Percentiles rank a stretch among this genome's conserved stretches.
Conservation (phyloP, 2,113 vertebrate species). For the Octodon degus region DNA sequence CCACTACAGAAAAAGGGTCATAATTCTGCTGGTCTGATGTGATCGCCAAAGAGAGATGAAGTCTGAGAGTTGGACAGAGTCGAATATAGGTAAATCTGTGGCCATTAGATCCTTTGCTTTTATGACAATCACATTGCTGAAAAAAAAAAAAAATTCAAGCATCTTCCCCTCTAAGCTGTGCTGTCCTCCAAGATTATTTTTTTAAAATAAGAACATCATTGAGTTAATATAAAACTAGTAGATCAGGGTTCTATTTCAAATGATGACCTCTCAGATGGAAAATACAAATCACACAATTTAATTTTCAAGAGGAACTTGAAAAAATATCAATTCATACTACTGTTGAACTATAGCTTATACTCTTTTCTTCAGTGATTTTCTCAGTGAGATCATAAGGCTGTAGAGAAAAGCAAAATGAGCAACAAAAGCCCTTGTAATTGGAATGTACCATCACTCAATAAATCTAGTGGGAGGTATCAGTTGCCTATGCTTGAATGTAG, state of each 20-base stretch:
- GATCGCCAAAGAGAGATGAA: background rate
- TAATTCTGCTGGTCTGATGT: background rate
- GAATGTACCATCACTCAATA: background rate
- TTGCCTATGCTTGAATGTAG: background rate
- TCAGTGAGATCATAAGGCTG: background rate
- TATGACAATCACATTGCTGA: background rate
- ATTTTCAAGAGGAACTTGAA: background rate
- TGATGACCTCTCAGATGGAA: background rate
- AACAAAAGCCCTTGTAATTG: background rate
- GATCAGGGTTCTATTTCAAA: conserved; percentile 3
- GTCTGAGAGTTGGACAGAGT: background rate
- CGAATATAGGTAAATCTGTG: background rate
- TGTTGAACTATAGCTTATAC: background rate
- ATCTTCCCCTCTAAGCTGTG: background rate
- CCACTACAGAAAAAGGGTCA: background rate
- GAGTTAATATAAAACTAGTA: background rate
- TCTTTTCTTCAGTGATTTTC: background rate
- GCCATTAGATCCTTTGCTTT: background rate
- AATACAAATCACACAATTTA: background rate
- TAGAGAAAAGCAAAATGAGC: background rate
- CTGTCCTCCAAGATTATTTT: background rate
- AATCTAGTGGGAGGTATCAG: background rate
- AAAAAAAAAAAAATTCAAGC: background rate
- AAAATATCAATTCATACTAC: background rate
- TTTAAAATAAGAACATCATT: background rate